Percentiles rank a stretch among this genome's conserved stretches.
phyloP scores from a whole-genome alignment of 2,113 vertebrate genomes.

The Prionailurus viverrinus region DNA sequence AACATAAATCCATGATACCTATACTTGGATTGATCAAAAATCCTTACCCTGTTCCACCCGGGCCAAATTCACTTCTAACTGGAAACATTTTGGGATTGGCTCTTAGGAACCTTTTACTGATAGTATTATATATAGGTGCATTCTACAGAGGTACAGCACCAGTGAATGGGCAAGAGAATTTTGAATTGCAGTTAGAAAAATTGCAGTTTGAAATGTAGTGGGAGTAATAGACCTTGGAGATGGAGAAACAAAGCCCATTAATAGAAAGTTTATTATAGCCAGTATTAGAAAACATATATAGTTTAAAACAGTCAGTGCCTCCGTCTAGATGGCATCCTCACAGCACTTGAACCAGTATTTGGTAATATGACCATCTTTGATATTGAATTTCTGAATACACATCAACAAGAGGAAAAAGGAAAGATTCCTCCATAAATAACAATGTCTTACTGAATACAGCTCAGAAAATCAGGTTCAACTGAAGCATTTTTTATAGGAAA shows the following conservation, averaged over 20 bases:
- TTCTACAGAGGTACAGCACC: background rate
- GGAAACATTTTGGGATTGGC: slow-evolving; percentile 5
- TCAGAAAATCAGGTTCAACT: slow-evolving; percentile 32
- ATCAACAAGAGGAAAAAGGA: background rate
- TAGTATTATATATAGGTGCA: background rate
- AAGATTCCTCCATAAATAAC: background rate
- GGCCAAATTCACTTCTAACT: background rate
- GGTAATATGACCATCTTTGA: background rate
- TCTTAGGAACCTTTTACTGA: slow-evolving; percentile 52
- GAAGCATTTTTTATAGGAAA: slow-evolving; percentile 23
- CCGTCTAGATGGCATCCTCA: background rate
- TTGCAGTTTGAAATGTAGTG: slow-evolving; percentile 17
- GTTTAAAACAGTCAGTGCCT: background rate
- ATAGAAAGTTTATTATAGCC: slow-evolving; percentile 15
- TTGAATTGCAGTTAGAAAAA: slow-evolving; percentile 56
- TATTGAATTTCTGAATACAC: slow-evolving; percentile 14
- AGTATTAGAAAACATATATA: slow-evolving; percentile 13
- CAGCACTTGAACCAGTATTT: background rate
- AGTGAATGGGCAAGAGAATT: background rate
- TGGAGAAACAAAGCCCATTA: slow-evolving; percentile 22
- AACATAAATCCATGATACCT: slow-evolving; percentile 11
- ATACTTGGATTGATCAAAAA: slow-evolving; percentile 29
- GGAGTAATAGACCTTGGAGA: background rate
- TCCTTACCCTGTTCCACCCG: background rate
- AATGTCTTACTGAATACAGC: background rate